Evolutionary conservation across 1,140 invertebrate genomes (phyloP), one percentile per base, ranked within the genome.

Genomic region (Drosophila bocki): DNA sequence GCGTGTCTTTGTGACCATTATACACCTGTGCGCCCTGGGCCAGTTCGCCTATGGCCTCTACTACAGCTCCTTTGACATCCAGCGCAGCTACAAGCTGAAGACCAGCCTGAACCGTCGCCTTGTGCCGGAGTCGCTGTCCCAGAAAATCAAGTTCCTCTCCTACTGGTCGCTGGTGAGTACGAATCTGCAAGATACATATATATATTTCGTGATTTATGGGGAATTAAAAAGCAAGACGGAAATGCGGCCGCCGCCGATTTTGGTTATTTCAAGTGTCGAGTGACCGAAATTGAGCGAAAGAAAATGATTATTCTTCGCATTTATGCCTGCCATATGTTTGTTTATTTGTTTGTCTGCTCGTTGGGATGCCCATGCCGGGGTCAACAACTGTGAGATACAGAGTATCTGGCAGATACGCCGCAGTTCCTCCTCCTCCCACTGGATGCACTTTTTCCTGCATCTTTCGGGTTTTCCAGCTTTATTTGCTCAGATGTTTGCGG

Each of bases 91-190:
- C 32, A 92, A 92, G 54, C 67, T 90, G 1, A 90, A 91, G 64
- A 91, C 78, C 17, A 83, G 76, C 37, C 58, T 67, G 32, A 82
- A 61, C 74, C 84, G 77, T 33, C 90, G 72, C 44, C 67, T 82
- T 54, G 85, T 88, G 7, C 91, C 91, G 19, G 91, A 92, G 45
- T 88, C 83, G 7, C 77, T 93, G 51, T 77, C 83, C 13, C 94
- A 94, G 45, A 93, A 93, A 79, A 42, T 93, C 3, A 94, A 93
- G 60, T 94, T 93, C 65, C 83, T 95, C 32, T 94, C 94, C 4
- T 92, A 94, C 37, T 95, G 94, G 94, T 83, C 93, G 67, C 63
- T 95, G 93, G 94, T 95, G 86, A 94, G 94, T 94, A 35, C 17
- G 57, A 35, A 37, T 33, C 47, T 35, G 5, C 42, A 64, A 61